Conservation (phyloP, 1,140 invertebrate species). For the Microplitis mediator region DNA sequence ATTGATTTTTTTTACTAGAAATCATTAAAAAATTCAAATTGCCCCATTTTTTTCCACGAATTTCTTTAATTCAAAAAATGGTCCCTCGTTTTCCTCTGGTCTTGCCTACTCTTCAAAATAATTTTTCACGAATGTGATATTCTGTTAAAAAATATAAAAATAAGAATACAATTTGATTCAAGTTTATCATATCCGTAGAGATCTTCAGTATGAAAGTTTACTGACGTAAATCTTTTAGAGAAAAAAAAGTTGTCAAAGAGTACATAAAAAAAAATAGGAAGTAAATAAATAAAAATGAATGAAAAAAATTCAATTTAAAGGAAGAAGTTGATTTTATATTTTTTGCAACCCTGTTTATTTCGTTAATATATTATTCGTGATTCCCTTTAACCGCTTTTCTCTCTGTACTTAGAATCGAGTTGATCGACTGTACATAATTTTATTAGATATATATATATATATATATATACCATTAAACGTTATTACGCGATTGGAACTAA, state of each 20-base stretch:
- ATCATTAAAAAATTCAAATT: no score
- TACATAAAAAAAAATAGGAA: not conserved
- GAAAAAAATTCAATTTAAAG: not conserved
- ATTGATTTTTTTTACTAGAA: no score
- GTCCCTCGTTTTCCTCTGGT: no score
- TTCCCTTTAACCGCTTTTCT: conserved; percentile 4
- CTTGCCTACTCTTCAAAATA: no score
- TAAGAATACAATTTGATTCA: no score
- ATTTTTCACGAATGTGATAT: no score
- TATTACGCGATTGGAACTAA: conserved; percentile 27
- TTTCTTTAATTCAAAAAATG: no score
- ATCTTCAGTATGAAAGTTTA: not conserved
- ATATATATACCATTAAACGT: not conserved
- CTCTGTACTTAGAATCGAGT: conserved; percentile 7
- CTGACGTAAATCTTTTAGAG: not conserved
- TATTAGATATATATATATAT: not conserved
- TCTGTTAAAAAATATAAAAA: no score
- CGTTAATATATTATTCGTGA: not conserved
- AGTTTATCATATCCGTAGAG: no score
- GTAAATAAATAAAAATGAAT: not conserved
- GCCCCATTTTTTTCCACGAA: no score
- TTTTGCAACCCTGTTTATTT: not conserved
- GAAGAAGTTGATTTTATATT: not conserved
- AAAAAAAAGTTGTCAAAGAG: conserved; percentile 13
- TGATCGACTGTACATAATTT: not conserved